A percentile compares a stretch with the other conserved stretches of the same genome.
These are phyloP conservation scores for Noctua comes DNA, from an alignment of 2,888 invertebrate species.

Conservation along the genomic window DNA sequence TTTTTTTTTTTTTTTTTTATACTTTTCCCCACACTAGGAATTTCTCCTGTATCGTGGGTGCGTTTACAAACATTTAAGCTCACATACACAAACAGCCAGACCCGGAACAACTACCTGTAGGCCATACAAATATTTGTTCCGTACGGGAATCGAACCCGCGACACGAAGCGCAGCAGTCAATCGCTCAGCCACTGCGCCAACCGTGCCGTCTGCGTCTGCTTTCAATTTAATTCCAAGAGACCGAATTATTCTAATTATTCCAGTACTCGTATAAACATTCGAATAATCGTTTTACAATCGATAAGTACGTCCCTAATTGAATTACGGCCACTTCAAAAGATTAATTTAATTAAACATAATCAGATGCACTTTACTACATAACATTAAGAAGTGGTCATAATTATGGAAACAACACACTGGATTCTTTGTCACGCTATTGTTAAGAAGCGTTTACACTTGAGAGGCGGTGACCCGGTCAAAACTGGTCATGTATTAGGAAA, in stretches of 20 bases:
- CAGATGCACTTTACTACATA: conserved; percentile 28
- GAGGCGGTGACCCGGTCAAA: too few species aligned
- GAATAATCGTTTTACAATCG: conserved; percentile 48
- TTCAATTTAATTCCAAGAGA: not conserved
- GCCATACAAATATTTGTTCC: too few species aligned
- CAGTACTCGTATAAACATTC: conserved; percentile 26
- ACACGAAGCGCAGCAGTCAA: too few species aligned
- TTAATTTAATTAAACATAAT: conserved; percentile 60
- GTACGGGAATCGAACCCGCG: too few species aligned
- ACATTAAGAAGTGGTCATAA: conserved; percentile 40
- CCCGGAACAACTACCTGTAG: too few species aligned
- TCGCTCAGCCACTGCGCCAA: too few species aligned
- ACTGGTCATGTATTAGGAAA: not conserved
- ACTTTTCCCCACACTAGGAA: too few species aligned
- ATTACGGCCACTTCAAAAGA: conserved; percentile 53
- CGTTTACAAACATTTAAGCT: too few species aligned
- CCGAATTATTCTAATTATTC: conserved; percentile 21
- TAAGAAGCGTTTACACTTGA: conserved; percentile 36
- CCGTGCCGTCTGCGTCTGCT: too few species aligned
- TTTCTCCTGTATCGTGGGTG: too few species aligned
- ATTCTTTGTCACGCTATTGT: conserved; percentile 23
- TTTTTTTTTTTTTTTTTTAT: too few species aligned
- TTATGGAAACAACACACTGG: conserved; percentile 24
- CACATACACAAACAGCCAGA: too few species aligned
- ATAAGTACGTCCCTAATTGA: conserved; percentile 48